Evolutionary conservation across 2,113 vertebrate genomes (phyloP), one percentile per base, ranked within the genome.

Genomic region (Symphodus melops): DNA sequence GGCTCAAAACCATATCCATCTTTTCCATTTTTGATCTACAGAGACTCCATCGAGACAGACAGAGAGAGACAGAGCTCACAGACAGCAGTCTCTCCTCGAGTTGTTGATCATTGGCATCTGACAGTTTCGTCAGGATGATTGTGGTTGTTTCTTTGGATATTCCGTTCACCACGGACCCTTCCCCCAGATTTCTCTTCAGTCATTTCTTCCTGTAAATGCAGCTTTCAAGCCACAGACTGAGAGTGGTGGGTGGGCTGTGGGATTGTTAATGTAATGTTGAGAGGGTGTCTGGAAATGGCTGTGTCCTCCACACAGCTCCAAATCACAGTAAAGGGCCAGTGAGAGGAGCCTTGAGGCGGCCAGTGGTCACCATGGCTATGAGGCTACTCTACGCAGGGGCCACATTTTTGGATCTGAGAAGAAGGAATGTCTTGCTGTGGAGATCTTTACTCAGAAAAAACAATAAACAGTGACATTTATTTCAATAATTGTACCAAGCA

Each of bases 231-330:
- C 84, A 77, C 85, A 88, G 60, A 81, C 80, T 59, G 61, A 13
- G 64, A 81, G 60, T 72, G 57, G 78, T 84, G 78, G 86, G 81
- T 89, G 90, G 88, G 77, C 77, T 83, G 77, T 67, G 82, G 82
- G 68, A 66, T 68, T 71, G 75, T 77, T 69, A 64, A 83, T 72
- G 77, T 28, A 65, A 82, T 75, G 67, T 69, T 74, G 79, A 83
- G 62, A 84, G 36, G 59, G 61, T 69, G 72, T 68, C 58, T 75
- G 85, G 75, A 87, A 90, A 84, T 62, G 63, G 41, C 23, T 37
- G 11, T 67, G 54, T 77, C 71, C 66, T 81, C 83, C 73, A 41
- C 72, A 73, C 21, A 75, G 73, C 73, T 79, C 57, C 33, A 56
- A 52, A 80, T 79, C 75, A 66, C 60, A 81, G 67, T 72, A 75